Base-by-base conservation (phyloP, 1,140 invertebrate species). In the Drosophila obscura region DNA sequence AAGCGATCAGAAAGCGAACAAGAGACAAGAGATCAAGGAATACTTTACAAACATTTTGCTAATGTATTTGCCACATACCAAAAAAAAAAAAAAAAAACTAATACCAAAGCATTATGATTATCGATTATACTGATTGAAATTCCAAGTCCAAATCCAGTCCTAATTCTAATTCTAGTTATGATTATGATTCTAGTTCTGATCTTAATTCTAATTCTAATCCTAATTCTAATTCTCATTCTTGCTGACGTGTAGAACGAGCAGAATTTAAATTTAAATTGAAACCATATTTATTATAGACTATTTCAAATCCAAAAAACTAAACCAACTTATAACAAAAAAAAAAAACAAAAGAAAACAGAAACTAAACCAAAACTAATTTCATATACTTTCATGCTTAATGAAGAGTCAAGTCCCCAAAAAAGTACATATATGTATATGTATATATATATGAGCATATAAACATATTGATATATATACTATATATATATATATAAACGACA, bases 301-400 rank as follows among this genome's bases (percentile, higher is more conserved):
- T 53, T 78, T 66, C 80, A 24, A 69, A 68, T 69, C 51, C 66
- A 69, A 69, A 55, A 39, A 65, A 59, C 31, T 19, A 73, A 72
- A 73, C 63, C 49, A 69, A 51, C 63, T 61, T 49, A 67, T 24
- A 35, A 72, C 56, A 13, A 58, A 15, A 50, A 31, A 19, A 53
- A 39, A 41, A 45, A n/a, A n/a, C n/a, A 73, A 39, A 58, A 11
- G 11, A 19, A 50, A 55, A 59, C 11, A n/a, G 45, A 56, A 73
- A 65, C 39, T 31, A 46, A 60, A 73, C 50, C 58, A 39, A 26
- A 55, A 72, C 77, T 85, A 62, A 87, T 87, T 85, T 85, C 82
- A 72, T 78, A 87, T 87, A 82, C 78, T 87, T 76, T 80, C 87
- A 81, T 68, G 82, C 82, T 79, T 81, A 78, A 78, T 60, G 62